A percentile compares a stretch with the other conserved stretches of the same genome.
Conservation (phyloP, 2,113 vertebrate genomes). For the Tetraodon nigroviridis region DNA sequence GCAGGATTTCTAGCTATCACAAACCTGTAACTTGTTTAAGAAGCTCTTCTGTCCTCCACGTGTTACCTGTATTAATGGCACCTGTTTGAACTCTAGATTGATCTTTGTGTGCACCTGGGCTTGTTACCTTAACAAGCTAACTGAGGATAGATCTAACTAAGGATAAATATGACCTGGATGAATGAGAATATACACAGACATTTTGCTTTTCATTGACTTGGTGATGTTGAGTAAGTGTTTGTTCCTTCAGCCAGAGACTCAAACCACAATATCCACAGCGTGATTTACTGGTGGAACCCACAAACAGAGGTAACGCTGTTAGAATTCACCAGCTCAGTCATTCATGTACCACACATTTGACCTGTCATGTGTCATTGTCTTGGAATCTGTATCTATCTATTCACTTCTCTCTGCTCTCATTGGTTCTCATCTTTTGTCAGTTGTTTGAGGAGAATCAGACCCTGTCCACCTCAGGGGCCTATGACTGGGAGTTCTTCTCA, state of each 20-base stretch:
- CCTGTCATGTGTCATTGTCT: background rate
- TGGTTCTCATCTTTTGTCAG: slow-evolving; percentile 9
- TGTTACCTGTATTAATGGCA: no score
- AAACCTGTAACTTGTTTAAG: no score
- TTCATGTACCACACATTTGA: background rate
- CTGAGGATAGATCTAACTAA: no score
- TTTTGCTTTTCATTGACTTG: no score
- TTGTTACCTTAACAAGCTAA: no score
- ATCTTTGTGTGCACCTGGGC: no score
- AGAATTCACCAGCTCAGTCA: background rate
- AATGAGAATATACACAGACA: no score
- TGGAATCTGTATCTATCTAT: background rate
- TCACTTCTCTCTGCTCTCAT: background rate
- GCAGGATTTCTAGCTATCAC: no score
- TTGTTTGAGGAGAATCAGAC: slow-evolving; percentile 90
- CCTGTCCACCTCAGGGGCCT: slow-evolving; percentile 87
- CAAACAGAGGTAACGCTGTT: slow-evolving; percentile 65
- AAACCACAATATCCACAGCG: slow-evolving; percentile 91
- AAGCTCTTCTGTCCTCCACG: no score
- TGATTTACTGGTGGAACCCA: slow-evolving; percentile 93
- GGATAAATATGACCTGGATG: no score
- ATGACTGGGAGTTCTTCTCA: slow-evolving; percentile 96
- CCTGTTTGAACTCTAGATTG: no score
- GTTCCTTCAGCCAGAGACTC: slow-evolving; percentile 70
- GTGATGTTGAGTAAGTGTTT: background rate